These are phyloP conservation scores for Piscicola geometra DNA, from an alignment of 2,888 invertebrate species.

Conservation along the genomic window DNA sequence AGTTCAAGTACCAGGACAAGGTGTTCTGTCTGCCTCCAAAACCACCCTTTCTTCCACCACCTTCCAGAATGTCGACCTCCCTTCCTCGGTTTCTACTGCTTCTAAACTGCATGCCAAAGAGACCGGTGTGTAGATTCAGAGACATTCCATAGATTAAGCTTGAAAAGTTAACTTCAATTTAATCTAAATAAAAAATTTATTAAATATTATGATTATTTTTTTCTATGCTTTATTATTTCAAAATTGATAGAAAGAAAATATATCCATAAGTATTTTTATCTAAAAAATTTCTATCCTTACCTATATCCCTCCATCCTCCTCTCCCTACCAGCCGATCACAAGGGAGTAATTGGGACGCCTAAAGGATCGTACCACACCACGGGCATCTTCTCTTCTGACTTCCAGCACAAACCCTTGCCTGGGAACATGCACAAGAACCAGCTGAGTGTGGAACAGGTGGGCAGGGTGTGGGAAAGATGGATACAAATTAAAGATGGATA, in stretches of 20 bases:
- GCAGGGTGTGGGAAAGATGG: not conserved
- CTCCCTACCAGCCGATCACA: not conserved
- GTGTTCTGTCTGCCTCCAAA: not conserved
- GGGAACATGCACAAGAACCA: conserved; percentile 19
- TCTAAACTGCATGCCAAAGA: not conserved
- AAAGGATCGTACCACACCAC: no score
- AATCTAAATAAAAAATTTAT: no score
- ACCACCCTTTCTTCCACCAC: conserved; percentile 13
- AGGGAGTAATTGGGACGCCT: not conserved
- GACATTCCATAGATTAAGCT: no score
- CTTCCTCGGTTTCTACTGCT: conserved; percentile 1
- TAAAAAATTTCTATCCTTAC: no score
- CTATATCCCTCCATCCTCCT: not conserved
- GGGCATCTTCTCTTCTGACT: no score
- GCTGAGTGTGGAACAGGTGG: conserved; percentile 27
- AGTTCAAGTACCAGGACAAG: conserved; percentile 1
- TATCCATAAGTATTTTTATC: no score
- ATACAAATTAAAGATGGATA: no score
- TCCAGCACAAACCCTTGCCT: not conserved
- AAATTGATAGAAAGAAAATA: no score
- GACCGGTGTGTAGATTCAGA: not conserved
- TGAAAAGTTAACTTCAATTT: no score
- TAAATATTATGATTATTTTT: no score
- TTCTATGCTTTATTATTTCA: no score
- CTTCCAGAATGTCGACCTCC: conserved; percentile 13